These are phyloP conservation scores for Charanyca ferruginea DNA, from an alignment of 2,888 invertebrate species.

Conservation along the genomic window DNA sequence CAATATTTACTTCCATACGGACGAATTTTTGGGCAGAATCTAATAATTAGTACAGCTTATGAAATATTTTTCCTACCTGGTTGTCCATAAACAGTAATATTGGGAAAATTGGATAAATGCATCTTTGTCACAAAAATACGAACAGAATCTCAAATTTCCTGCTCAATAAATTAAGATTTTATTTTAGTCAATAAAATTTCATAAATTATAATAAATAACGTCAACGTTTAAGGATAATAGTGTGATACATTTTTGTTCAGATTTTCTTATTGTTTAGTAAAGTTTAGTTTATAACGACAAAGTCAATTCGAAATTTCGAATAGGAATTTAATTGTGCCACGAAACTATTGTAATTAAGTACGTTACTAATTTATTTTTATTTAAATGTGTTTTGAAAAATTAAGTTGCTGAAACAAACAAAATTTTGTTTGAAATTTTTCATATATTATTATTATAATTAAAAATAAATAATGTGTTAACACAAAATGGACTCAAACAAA, in stretches of 20 bases:
- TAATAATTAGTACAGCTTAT: no score
- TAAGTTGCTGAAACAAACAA: no score
- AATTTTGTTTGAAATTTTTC: no score
- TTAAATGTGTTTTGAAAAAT: not conserved
- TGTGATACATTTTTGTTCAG: not conserved
- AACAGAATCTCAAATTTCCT: not conserved
- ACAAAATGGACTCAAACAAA: no score
- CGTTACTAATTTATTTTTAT: not conserved
- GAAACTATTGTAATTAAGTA: not conserved
- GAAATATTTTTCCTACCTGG: no score
- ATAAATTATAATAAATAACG: conserved; percentile 6
- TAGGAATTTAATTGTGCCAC: not conserved
- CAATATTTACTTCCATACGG: no score
- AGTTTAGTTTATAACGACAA: not conserved
- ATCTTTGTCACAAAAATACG: no score
- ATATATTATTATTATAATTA: no score
- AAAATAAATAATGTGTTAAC: no score
- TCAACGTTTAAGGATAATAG: conserved; percentile 6
- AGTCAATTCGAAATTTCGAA: not conserved
- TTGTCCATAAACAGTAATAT: not conserved
- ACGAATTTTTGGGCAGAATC: no score
- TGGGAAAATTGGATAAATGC: not conserved
- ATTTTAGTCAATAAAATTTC: not conserved
- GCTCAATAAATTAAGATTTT: not conserved
- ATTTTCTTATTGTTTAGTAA: not conserved